Percentiles rank a stretch among this genome's conserved stretches.
Evolutionary conservation across 1,140 invertebrate species (phyloP).

Genomic region (Babylonia areolata): DNA sequence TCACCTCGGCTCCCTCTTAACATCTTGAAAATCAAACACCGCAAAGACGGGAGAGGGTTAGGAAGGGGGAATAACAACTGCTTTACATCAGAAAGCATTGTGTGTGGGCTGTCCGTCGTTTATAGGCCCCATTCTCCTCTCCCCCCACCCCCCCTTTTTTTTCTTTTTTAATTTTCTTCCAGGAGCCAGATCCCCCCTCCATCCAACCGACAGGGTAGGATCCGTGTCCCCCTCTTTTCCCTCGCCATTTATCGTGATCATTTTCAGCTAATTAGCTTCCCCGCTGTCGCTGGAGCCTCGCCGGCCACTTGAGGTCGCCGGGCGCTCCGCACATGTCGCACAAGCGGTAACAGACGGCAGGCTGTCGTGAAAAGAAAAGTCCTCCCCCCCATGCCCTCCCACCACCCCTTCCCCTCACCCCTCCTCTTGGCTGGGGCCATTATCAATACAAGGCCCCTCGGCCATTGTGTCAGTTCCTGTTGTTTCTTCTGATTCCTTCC

Average conservation of each 20-base stretch:
- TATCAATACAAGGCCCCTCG: background rate
- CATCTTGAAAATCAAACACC: background rate
- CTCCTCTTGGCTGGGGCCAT: background rate
- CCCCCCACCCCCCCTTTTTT: background rate
- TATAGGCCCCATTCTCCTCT: background rate
- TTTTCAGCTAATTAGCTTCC: conserved; percentile 32
- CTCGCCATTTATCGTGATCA: conserved; percentile 25
- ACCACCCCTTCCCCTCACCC: too few relatives aligned
- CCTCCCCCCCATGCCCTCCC: too few relatives aligned
- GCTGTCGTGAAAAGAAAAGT: background rate
- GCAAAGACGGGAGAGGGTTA: too few relatives aligned
- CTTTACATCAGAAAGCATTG: background rate
- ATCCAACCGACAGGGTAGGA: background rate
- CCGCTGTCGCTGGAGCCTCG: background rate
- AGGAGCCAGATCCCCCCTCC: too few relatives aligned
- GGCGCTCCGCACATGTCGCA: conserved; percentile 34
- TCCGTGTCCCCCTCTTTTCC: conserved; percentile 5
- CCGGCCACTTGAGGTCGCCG: conserved; percentile 1
- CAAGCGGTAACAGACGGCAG: conserved; percentile 31
- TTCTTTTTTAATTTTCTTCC: background rate
- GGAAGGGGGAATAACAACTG: too few relatives aligned
- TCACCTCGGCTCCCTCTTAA: background rate
- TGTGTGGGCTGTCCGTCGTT: too few relatives aligned
- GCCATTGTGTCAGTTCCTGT: background rate
- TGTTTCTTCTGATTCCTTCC: background rate